phyloP scores from a whole-genome alignment of 2,113 vertebrate genomes.

The Tapirus terrestris region DNA sequence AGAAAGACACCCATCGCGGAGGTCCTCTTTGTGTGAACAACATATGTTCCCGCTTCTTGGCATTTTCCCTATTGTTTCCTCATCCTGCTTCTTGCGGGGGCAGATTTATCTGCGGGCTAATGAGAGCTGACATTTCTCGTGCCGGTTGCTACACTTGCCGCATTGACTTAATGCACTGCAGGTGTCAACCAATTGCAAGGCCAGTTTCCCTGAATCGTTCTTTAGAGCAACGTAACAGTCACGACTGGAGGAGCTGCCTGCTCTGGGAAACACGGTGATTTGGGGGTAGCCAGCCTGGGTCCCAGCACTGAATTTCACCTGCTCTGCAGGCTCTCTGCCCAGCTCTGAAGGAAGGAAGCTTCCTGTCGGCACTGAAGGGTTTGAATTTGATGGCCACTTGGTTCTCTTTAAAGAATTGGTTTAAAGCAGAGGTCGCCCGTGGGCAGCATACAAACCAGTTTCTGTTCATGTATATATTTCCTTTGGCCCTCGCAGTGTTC shows the following conservation, averaged over 20 bases:
- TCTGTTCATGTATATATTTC: neutral
- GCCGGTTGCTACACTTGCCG: conserved; percentile 69
- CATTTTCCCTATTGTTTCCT: conserved; percentile 74
- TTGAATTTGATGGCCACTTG: conserved; percentile 66
- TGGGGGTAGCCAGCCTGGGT: conserved; percentile 32
- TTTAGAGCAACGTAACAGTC: conserved; percentile 64
- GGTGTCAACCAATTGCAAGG: conserved; percentile 76
- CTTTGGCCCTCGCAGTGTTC: neutral
- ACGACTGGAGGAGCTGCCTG: conserved; percentile 54
- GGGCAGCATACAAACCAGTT: neutral
- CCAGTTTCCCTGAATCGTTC: conserved; percentile 72
- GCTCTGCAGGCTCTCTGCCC: neutral
- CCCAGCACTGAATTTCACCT: neutral
- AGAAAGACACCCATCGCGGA: conserved; percentile 64
- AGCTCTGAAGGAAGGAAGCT: neutral
- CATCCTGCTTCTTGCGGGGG: conserved; percentile 68
- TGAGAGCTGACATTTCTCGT: conserved; percentile 83
- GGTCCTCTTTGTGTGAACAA: conserved; percentile 76
- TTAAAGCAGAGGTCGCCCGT: conserved; percentile 40
- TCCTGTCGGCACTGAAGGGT: conserved; percentile 17
- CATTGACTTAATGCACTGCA: conserved; percentile 76
- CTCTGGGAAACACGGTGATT: conserved; percentile 62
- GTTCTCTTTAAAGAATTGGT: conserved; percentile 62
- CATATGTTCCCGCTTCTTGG: conserved; percentile 82
- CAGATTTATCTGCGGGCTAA: conserved; percentile 85